Evolutionary conservation across 2,113 vertebrate genomes (phyloP), one percentile per base, ranked within the genome.

Genomic region (Bos javanicus): DNA sequence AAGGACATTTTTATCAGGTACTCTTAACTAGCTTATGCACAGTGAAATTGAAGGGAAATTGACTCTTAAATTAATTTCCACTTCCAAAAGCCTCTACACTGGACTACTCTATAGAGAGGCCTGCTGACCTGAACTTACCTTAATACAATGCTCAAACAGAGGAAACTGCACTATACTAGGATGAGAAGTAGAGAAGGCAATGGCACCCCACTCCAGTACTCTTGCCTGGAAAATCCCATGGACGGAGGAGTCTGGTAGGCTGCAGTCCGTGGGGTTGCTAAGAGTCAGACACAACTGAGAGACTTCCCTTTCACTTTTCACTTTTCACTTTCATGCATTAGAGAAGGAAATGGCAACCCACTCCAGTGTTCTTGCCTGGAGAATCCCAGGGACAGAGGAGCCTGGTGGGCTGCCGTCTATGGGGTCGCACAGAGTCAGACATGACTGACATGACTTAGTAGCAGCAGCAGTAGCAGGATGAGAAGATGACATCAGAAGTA

Each of bases 181-280:
- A 71, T 11, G n/a, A 36, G 64, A 71, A 71, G 64, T 1, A 17
- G 17, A 67, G 17, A 67, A 67, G 16, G 33, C 64, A 21, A 21
- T 11, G 64, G 17, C 17, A 19, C 0, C 64, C 33, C 33, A 36
- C 1, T 36, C 64, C 33, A 36, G 17, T 67, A 0, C 17, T 67
- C 33, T 36, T 10, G 8, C 64, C 64, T 67, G 64, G 64, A 21
- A 36, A 67, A 67, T 36, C 64, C 9, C 4, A 21, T 21, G 64
- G 64, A 67, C 0, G 4, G 64, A 67, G 33, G 33, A 67, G 64
- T 4, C 17, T 67, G 33, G 64, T 36, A 1, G 62, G 33, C 64
- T 67, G 1, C 17, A 36, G 64, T 67, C 8, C 33, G 36, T 67
- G 64, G 33, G 33, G 64, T 21, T 0, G 2, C 0, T 2, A n/a